Evolutionary conservation across 2,113 vertebrate genomes (phyloP).

Genomic region (Vimba vimba): DNA sequence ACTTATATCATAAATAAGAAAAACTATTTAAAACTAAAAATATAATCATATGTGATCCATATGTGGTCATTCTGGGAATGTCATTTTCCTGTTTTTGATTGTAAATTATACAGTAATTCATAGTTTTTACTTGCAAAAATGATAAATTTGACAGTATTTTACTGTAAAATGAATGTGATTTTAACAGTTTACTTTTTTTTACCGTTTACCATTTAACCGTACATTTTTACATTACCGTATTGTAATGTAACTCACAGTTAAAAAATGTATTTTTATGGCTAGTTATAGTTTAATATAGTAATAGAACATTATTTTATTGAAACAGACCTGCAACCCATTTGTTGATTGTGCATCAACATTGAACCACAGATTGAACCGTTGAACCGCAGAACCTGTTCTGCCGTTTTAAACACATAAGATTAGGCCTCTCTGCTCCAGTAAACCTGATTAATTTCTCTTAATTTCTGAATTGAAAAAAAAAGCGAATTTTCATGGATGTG

Average conservation of each 20-base stretch:
- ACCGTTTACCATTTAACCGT: too few relatives aligned
- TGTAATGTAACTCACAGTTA: too few relatives aligned
- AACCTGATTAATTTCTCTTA: conserved; percentile 39
- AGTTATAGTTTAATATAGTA: neutral
- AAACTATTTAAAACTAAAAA: neutral
- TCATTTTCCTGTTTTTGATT: neutral
- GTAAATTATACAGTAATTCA: neutral
- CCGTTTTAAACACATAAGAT: neutral
- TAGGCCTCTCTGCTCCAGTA: conserved; percentile 11
- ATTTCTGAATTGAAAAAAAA: neutral
- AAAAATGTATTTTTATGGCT: neutral
- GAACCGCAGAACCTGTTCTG: neutral
- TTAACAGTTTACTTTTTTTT: neutral
- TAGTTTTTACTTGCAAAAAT: neutral
- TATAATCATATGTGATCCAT: neutral
- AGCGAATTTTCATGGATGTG: neutral
- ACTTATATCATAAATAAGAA: neutral
- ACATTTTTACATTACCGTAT: too few relatives aligned
- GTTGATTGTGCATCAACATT: neutral
- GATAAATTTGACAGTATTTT: neutral
- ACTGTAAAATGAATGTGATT: neutral
- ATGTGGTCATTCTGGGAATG: neutral
- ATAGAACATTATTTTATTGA: neutral
- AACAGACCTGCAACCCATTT: neutral
- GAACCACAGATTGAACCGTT: neutral